Percentiles rank a stretch among this genome's conserved stretches.
These are phyloP conservation scores for Dinothrombium tinctorium DNA, from an alignment of 1,140 invertebrate genomes.

Conservation along the genomic window DNA sequence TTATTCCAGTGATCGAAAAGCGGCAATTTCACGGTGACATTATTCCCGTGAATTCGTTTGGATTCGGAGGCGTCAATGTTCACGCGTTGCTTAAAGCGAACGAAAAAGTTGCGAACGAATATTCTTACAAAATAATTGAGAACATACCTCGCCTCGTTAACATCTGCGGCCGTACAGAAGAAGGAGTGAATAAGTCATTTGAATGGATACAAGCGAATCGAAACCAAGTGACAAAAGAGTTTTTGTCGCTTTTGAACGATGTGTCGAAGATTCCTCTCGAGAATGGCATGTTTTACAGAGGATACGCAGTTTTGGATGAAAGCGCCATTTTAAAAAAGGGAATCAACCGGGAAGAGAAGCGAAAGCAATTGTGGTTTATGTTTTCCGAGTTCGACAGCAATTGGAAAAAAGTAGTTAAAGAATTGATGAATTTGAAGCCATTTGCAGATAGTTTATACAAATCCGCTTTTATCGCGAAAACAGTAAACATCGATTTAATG, in stretches of 20 bases:
- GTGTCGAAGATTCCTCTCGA: not conserved
- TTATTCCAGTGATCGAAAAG: slow-evolving; percentile 33
- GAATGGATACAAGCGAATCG: slow-evolving; percentile 19
- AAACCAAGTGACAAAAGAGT: slow-evolving; percentile 11
- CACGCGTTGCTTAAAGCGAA: slow-evolving; percentile 31
- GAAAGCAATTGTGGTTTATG: slow-evolving; percentile 28
- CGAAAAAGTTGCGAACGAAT: slow-evolving; percentile 22
- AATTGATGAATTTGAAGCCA: no score
- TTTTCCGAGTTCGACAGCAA: slow-evolving; percentile 90
- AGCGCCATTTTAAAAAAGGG: not conserved
- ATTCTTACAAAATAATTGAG: slow-evolving; percentile 13
- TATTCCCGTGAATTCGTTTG: slow-evolving; percentile 12
- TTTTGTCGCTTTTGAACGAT: slow-evolving; percentile 9
- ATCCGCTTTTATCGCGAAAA: slow-evolving; percentile 42
- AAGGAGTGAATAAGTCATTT: slow-evolving; percentile 22
- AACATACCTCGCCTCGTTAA: slow-evolving; percentile 19
- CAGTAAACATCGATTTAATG: slow-evolving; percentile 31
- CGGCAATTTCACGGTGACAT: slow-evolving; percentile 11
- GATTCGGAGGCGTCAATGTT: slow-evolving; percentile 12
- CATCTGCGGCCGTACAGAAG: slow-evolving; percentile 24
- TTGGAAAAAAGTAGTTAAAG: slow-evolving; percentile 74
- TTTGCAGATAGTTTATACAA: slow-evolving; percentile 42
- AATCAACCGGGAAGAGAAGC: not conserved
- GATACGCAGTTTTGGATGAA: slow-evolving; percentile 1
- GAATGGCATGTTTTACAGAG: not conserved